These are phyloP conservation scores for Salvelinus fontinalis DNA, from an alignment of 2,113 vertebrate species.

Conservation along the genomic window DNA sequence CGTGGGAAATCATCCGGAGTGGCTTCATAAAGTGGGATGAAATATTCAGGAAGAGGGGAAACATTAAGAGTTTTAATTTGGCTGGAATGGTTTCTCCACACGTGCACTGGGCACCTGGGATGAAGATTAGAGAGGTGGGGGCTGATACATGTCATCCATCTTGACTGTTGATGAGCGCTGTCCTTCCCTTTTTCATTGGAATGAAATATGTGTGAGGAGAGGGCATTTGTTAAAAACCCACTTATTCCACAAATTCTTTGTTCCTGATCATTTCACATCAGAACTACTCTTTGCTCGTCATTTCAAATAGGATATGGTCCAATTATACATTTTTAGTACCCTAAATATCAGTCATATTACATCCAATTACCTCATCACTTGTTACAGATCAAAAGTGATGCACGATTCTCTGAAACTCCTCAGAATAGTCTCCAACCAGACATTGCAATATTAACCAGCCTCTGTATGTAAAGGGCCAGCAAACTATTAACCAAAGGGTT, in stretches of 20 bases:
- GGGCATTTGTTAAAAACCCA: conserved; percentile 12
- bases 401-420: neutral
- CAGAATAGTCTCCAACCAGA: neutral
- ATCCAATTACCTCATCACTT: neutral
- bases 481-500: neutral
- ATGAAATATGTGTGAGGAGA: conserved; percentile 28
- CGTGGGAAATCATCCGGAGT: conserved; percentile 9
- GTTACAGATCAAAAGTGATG: neutral
- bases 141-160: conserved; percentile 11
- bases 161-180: conserved; percentile 9
- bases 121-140: conserved; percentile 18
- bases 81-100: conserved; percentile 16
- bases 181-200: conserved; percentile 27
- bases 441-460: neutral
- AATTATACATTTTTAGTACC: neutral
- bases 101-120: conserved; percentile 11
- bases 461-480: neutral
- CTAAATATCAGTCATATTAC: neutral
- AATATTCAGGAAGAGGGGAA: conserved; percentile 19
- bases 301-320: neutral
- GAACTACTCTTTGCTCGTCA: neutral
- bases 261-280: neutral
- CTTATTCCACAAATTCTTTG: conserved; percentile 6
- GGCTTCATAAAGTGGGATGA: conserved; percentile 22
- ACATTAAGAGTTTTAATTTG: conserved; percentile 28